Base-by-base conservation (phyloP, 2,113 vertebrate species). In the Coregonus clupeaformis region DNA sequence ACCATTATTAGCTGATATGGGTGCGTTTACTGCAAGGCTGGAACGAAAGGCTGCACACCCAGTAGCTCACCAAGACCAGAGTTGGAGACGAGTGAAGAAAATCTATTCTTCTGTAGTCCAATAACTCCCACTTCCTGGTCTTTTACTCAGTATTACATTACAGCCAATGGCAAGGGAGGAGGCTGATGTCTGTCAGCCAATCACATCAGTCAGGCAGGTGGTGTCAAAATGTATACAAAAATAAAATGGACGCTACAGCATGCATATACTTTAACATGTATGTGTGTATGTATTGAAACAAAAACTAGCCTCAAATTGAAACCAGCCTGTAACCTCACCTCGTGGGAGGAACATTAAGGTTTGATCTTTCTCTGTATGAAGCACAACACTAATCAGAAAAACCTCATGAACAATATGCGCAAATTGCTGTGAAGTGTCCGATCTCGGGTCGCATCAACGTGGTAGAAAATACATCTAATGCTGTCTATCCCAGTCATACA, bases 241-340 rank as follows among this genome's bases (percentile, higher is more conserved):
- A 68, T 20, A 7, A 22, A 30, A 68, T 42, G 29, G 12, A 47
- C 63, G 63, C 9, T 27, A 65, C 25, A 64, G 62, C 11, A 62
- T 62, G 22, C 20, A 24, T 62, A 62, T 22, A 62, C 9, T 16
- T 55, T 1, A 16, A 12, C 4, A 6, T 67, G 64, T 36, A 36
- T 68, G 66, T 42, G 11, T 30, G 25, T 77, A 3, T 72, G 67
- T 52, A 36, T 7, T 29, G 36, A 60, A 68, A 72, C 32, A 62
- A 25, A 72, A 67, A 83, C 77, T 74, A 82, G 83, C 79, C 83
- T 78, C 81, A 83, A 85, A 81, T 71, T 32, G 65, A 71, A 20
- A 25, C 45, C 27, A 57, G 25, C 74, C 45, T 68, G 73, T 55
- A 68, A 80, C 69, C 74, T 73, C 68, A 65, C 68, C 73, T 72